These are phyloP conservation scores for Noctuana brunneofusca DNA, from an alignment of 2,888 invertebrate genomes.

Conservation along the genomic window DNA sequence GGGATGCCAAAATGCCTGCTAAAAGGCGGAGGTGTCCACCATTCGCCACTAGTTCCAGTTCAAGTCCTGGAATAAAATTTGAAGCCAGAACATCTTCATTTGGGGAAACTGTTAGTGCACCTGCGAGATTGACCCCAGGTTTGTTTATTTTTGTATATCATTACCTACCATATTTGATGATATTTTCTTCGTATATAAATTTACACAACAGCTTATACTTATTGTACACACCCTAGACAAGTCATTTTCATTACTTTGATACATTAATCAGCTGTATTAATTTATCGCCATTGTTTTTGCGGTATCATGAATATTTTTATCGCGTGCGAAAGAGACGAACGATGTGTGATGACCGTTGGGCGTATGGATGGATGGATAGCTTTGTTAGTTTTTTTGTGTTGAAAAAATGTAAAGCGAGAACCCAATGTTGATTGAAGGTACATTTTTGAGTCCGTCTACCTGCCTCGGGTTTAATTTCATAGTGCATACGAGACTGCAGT, in stretches of 20 bases:
- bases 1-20: conserved; percentile 95
- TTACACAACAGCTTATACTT: not conserved
- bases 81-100: conserved; percentile 89
- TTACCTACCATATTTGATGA: conserved; percentile 14
- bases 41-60: conserved; percentile 86
- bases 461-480: too few relatives aligned
- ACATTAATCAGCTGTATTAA: conserved; percentile 60
- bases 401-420: conserved; percentile 31
- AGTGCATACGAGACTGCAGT: too few relatives aligned
- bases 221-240: not conserved
- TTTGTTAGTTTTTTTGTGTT: conserved; percentile 57
- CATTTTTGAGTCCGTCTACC: too few relatives aligned
- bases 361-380: conserved; percentile 56
- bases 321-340: conserved; percentile 67
- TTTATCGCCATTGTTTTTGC: conserved; percentile 69
- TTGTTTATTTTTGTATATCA: conserved; percentile 61
- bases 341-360: conserved; percentile 68
- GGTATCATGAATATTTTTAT: conserved; percentile 75
- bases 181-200: not conserved
- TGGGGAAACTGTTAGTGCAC: conserved; percentile 89
- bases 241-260: conserved; percentile 27
- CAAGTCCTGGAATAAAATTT: conserved; percentile 78
- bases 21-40: conserved; percentile 96
- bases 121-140: conserved; percentile 94
- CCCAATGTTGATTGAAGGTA: too few relatives aligned